These are phyloP conservation scores for Dicentrarchus labrax DNA, from an alignment of 2,113 vertebrate species.

Conservation along the genomic window DNA sequence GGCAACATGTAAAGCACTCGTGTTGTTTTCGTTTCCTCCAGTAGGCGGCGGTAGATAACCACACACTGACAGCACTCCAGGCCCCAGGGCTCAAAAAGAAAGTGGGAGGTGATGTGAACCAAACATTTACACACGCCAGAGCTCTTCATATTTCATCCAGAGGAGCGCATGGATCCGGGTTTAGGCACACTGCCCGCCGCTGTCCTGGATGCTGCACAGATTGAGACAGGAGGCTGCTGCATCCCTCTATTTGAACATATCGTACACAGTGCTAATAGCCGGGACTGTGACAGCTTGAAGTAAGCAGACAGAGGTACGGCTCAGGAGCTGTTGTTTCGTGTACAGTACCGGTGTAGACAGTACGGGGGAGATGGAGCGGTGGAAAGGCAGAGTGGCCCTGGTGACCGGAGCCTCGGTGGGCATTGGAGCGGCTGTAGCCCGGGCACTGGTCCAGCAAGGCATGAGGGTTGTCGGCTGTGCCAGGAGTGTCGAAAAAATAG, in stretches of 20 bases:
- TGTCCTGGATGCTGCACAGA: slow-evolving; percentile 65
- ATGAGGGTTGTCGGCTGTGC: slow-evolving; percentile 95
- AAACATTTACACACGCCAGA: slow-evolving; percentile 29
- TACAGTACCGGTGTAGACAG: slow-evolving; percentile 28
- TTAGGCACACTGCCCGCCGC: slow-evolving; percentile 48
- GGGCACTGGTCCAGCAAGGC: slow-evolving; percentile 93
- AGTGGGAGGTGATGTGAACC: slow-evolving; percentile 77
- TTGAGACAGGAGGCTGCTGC: slow-evolving; percentile 36
- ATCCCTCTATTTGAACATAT: slow-evolving; percentile 32
- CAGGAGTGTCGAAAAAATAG: slow-evolving; percentile 93
- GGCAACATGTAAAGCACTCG: not conserved
- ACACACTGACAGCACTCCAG: rapidly evolving
- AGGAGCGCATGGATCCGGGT: slow-evolving; percentile 71
- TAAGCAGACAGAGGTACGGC: not conserved
- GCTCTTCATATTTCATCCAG: slow-evolving; percentile 78
- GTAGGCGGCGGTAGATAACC: slow-evolving; percentile 52
- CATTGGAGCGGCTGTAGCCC: slow-evolving; percentile 93
- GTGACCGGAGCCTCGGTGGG: slow-evolving; percentile 95
- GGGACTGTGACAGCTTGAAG: not conserved
- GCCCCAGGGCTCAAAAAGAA: slow-evolving; percentile 29
- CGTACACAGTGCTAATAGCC: not conserved
- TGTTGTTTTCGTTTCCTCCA: slow-evolving; percentile 3
- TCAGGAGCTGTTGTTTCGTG: slow-evolving; percentile 17
- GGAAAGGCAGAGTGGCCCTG: slow-evolving; percentile 92
- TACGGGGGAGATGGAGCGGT: slow-evolving; percentile 89